Evolutionary conservation across 2,888 invertebrate genomes (phyloP).

Genomic region (Drosophila flavopinicola): DNA sequence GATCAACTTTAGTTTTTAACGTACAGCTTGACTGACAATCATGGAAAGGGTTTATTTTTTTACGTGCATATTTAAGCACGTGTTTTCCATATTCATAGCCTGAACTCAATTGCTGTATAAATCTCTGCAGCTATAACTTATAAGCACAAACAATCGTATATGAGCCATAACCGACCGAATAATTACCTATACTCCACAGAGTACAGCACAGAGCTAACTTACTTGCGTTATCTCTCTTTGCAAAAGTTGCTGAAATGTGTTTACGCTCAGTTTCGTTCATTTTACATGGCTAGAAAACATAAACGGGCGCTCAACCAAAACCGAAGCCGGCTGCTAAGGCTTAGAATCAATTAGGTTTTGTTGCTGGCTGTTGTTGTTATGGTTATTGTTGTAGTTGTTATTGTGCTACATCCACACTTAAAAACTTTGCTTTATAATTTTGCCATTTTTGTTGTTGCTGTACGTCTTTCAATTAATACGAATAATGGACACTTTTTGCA

Average conservation of each 20-base stretch:
- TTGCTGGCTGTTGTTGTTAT: slow-evolving; percentile 18
- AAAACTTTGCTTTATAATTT: slow-evolving; percentile 24
- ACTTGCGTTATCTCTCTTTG: slow-evolving; percentile 28
- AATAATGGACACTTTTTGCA: slow-evolving; percentile 74
- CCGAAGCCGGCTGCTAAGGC: slow-evolving; percentile 64
- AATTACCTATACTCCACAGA: slow-evolving; percentile 3
- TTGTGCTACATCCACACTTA: slow-evolving; percentile 40
- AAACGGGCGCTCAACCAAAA: slow-evolving; percentile 55
- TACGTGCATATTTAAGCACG: too few relatives aligned
- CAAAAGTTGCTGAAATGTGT: slow-evolving; percentile 66
- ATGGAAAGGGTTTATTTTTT: too few relatives aligned
- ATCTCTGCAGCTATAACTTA: not conserved
- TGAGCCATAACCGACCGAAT: not conserved
- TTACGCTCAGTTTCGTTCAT: slow-evolving; percentile 71
- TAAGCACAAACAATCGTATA: not conserved
- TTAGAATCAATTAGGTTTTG: slow-evolving; percentile 71
- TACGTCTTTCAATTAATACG: slow-evolving; percentile 64
- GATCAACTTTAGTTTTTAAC: too few relatives aligned
- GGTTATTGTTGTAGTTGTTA: slow-evolving; percentile 16
- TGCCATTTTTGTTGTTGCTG: slow-evolving; percentile 22
- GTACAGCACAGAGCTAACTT: not conserved
- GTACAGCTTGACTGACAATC: too few relatives aligned
- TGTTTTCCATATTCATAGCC: too few relatives aligned
- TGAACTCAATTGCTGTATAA: not conserved
- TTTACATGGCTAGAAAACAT: slow-evolving; percentile 61